A percentile compares a stretch with the other conserved stretches of the same genome.
These are phyloP conservation scores for Poecilia latipinna DNA, from an alignment of 2,113 vertebrate species.

Conservation along the genomic window DNA sequence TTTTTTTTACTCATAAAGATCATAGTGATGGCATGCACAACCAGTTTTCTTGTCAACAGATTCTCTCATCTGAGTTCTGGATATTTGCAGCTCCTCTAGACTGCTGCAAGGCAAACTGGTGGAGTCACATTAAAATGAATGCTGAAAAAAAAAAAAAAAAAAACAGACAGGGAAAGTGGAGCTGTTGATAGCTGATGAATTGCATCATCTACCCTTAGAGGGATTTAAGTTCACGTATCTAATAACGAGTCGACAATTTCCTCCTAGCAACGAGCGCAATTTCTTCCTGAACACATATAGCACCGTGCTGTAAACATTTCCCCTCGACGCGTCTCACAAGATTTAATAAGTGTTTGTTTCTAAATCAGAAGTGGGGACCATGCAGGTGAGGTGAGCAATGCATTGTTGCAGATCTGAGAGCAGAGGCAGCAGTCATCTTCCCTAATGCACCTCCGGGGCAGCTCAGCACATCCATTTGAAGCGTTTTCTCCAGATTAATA, in stretches of 20 bases:
- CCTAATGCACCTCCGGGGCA: conserved; percentile 2
- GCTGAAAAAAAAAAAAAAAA: background rate
- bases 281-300: background rate
- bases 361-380: conserved; percentile 13
- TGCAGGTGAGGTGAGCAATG: conserved; percentile 12
- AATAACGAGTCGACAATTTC: background rate
- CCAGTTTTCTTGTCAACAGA: background rate
- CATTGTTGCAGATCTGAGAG: conserved; percentile 7
- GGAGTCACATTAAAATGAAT: conserved; percentile 1
- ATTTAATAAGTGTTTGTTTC: conserved; percentile 4
- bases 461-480: conserved; percentile 24
- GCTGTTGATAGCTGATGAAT: conserved; percentile 45
- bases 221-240: background rate
- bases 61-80: background rate
- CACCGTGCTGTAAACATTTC: background rate
- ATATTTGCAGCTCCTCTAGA: background rate
- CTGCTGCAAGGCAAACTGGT: background rate
- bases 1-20: background rate
- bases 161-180: conserved; percentile 10
- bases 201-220: conserved; percentile 4
- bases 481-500: conserved; percentile 26
- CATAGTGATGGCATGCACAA: background rate
- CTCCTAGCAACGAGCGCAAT: conserved; percentile 6
- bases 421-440: background rate
- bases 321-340: background rate